Percentiles rank a stretch among this genome's conserved stretches.
Evolutionary conservation across 2,797 vertebrate species (phyloP).

Genomic region (Scarus forsteni): DNA sequence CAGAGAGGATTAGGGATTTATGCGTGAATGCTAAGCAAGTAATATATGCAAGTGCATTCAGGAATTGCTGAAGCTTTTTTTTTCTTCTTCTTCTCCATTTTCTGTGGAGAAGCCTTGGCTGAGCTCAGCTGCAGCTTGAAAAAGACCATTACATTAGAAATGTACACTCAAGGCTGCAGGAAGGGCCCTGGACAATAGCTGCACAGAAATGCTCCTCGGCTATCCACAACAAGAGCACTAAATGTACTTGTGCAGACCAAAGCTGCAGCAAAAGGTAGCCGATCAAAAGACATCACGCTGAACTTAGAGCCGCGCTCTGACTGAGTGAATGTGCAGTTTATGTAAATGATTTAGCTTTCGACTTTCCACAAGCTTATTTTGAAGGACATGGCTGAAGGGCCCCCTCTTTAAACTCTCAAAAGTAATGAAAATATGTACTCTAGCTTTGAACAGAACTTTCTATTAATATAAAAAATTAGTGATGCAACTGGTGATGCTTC

Average conservation of each 20-base stretch:
- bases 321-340: conserved; percentile 17
- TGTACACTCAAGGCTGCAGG: conserved; percentile 50
- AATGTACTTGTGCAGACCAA: conserved; percentile 25
- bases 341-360: conserved; percentile 17
- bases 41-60: conserved; percentile 63
- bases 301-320: conserved; percentile 24
- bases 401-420: neutral
- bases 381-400: neutral
- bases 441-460: too few relatives aligned
- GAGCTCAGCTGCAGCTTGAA: conserved; percentile 42
- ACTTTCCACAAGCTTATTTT: conserved; percentile 1
- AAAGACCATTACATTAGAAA: conserved; percentile 47
- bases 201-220: conserved; percentile 1
- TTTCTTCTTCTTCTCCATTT: too few relatives aligned
- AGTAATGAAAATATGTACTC: too few relatives aligned
- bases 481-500: too few relatives aligned
- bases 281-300: conserved; percentile 32
- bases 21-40: conserved; percentile 55
- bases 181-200: conserved; percentile 43
- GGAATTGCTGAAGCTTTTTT: conserved; percentile 36
- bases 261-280: conserved; percentile 34
- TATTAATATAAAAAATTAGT: too few relatives aligned
- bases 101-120: conserved; percentile 33
- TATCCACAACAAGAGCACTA: conserved; percentile 29
- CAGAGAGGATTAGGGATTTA: conserved; percentile 57